Evolutionary conservation across 2,797 vertebrate genomes (phyloP).

Genomic region (Acomys russatus): DNA sequence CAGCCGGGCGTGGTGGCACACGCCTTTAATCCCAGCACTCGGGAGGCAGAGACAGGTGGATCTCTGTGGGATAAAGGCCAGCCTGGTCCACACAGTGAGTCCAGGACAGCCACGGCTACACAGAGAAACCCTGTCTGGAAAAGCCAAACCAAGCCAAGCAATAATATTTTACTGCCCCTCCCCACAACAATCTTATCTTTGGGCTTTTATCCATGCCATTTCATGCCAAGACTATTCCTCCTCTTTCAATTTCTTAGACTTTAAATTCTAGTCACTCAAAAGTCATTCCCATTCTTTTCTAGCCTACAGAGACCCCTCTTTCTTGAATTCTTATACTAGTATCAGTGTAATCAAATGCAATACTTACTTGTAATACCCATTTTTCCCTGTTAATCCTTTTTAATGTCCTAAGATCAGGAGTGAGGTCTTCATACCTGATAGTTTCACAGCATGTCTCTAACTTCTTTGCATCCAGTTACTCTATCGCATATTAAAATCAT

Average conservation of each 20-base stretch:
- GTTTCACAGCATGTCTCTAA: neutral
- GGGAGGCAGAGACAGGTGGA: neutral
- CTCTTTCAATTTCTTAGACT: slow-evolving; percentile 49
- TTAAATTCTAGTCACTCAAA: slow-evolving; percentile 58
- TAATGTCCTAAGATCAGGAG: slow-evolving; percentile 36
- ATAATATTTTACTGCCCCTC: neutral
- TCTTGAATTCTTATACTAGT: slow-evolving; percentile 56
- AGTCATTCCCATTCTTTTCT: slow-evolving; percentile 24
- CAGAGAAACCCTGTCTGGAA: neutral
- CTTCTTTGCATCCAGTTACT: neutral
- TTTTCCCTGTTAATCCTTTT: slow-evolving; percentile 32
- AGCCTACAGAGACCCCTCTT: neutral
- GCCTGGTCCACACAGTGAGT: neutral
- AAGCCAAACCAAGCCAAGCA: too few species aligned
- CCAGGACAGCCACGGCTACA: neutral
- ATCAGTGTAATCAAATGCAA: slow-evolving; percentile 30
- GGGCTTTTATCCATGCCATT: slow-evolving; percentile 34
- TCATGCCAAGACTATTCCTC: slow-evolving; percentile 18
- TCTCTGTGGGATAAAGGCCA: neutral
- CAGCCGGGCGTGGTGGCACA: neutral
- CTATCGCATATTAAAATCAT: slow-evolving; percentile 19
- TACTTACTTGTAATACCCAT: slow-evolving; percentile 32
- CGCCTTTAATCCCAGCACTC: neutral
- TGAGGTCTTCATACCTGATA: neutral
- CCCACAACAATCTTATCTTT: slow-evolving; percentile 5